Evolutionary conservation across 2,797 vertebrate genomes (phyloP), one percentile per base, ranked within the genome.

Genomic region (Thripadectes ignobilis): DNA sequence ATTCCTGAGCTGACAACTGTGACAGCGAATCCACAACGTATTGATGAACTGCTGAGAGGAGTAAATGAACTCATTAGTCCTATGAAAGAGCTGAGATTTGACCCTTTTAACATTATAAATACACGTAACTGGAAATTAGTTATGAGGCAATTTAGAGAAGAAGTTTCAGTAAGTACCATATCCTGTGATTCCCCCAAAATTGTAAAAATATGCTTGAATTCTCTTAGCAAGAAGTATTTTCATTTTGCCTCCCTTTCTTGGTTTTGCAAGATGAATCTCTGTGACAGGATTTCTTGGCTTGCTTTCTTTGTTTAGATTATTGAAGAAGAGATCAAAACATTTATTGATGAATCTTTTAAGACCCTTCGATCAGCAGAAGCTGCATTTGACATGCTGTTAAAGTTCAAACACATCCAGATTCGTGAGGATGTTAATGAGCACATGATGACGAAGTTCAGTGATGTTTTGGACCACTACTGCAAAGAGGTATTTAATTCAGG

Each of bases 341-440:
- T 99, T 84, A 98, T 99, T 21, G 98, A 99, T 41, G 98, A 98
- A 89, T 99, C 99, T 67, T 99, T 99, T 94, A 99, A 98, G 96
- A 98, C 96, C 0, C 98, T 99, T 68, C 98, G 98, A 26, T 99
- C 99, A 5, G 99, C 99, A 14, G 98, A 99, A 48, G 98, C 98
- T 23, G 99, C 99, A 2, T 99, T 99, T 91, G 98, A 99, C 81
- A 98, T 99, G 98, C 97, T 99, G 54, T 91, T 98, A 55, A 99
- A 99, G 78, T 99, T 99, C 92, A 99, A 98, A 95, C 97, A 98
- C 76, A 98, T 99, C 71, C 98, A 96, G 74, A 98, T 97, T 36
- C 98, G 98, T 95, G 98, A 99, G 73, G 95, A 97, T 29, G 96
- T 99, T 94, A 98, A 98, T 58, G 98, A 98, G 34, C 98, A 99